Conservation (phyloP, 2,888 invertebrate species). For the Tipula unca region DNA sequence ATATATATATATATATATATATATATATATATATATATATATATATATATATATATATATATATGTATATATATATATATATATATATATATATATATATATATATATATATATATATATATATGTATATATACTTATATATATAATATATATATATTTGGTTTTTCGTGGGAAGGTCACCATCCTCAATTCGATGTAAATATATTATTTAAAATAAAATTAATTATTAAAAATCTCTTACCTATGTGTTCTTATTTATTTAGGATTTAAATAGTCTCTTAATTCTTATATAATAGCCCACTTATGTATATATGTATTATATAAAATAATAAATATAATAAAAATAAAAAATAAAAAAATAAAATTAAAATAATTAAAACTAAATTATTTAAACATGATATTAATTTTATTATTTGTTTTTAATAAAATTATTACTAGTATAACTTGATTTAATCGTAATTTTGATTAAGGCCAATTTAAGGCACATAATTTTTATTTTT, state of each 20-base stretch:
- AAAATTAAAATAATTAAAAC: not conserved
- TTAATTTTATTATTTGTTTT: not conserved
- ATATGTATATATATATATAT: too few relatives aligned
- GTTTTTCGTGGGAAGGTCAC: too few relatives aligned
- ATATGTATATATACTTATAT: too few relatives aligned
- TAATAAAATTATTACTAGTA: not conserved
- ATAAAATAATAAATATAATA: not conserved
- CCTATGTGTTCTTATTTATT: not conserved
- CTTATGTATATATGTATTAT: not conserved
- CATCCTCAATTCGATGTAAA: too few relatives aligned
- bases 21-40: too few relatives aligned
- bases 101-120: too few relatives aligned
- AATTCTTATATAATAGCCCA: not conserved
- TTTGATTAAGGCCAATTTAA: constrained; percentile 18
- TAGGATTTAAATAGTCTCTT: not conserved
- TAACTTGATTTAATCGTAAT: not conserved
- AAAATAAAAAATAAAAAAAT: not conserved
- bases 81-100: too few relatives aligned
- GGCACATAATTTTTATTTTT: not conserved
- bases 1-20: too few relatives aligned
- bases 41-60: too few relatives aligned
- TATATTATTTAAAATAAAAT: not conserved
- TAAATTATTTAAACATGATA: not conserved
- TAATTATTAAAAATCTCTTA: not conserved
- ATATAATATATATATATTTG: too few relatives aligned